Percentiles rank a stretch among this genome's conserved stretches.
These are phyloP conservation scores for Spheniscus humboldti DNA, from an alignment of 2,797 vertebrate genomes.

Conservation along the genomic window DNA sequence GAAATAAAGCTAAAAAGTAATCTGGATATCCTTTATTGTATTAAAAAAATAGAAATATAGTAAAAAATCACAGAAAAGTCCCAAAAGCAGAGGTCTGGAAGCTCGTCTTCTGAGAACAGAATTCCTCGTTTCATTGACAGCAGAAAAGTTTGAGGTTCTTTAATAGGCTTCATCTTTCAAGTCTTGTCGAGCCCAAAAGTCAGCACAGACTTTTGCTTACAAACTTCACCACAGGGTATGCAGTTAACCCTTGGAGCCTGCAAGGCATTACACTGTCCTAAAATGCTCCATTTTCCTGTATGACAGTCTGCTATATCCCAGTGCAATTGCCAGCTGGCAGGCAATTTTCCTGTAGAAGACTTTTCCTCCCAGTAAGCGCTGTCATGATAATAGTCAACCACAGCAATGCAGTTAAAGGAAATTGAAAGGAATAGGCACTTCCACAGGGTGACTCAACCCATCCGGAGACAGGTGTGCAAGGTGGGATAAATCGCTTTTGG, in stretches of 20 bases:
- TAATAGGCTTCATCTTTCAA: background rate
- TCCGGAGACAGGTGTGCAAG: fast-evolving
- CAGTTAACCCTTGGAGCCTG: background rate
- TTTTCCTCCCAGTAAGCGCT: background rate
- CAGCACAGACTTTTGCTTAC: background rate
- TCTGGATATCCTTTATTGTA: background rate
- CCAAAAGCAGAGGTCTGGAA: background rate
- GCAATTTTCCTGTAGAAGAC: background rate
- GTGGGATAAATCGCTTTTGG: background rate
- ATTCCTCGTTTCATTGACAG: background rate
- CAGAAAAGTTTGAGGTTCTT: background rate
- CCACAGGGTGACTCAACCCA: background rate
- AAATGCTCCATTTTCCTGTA: background rate
- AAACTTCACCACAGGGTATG: background rate
- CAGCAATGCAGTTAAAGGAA: background rate
- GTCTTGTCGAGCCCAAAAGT: background rate
- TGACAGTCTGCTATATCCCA: background rate
- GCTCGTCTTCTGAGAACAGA: background rate
- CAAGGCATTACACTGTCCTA: background rate
- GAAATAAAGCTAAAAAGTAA: background rate
- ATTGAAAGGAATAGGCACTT: background rate
- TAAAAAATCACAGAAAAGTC: background rate
- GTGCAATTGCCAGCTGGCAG: background rate
- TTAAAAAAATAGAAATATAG: background rate
- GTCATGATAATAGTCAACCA: background rate